These are phyloP conservation scores for Tapirus indicus DNA, from an alignment of 2,797 vertebrate species.

Conservation along the genomic window DNA sequence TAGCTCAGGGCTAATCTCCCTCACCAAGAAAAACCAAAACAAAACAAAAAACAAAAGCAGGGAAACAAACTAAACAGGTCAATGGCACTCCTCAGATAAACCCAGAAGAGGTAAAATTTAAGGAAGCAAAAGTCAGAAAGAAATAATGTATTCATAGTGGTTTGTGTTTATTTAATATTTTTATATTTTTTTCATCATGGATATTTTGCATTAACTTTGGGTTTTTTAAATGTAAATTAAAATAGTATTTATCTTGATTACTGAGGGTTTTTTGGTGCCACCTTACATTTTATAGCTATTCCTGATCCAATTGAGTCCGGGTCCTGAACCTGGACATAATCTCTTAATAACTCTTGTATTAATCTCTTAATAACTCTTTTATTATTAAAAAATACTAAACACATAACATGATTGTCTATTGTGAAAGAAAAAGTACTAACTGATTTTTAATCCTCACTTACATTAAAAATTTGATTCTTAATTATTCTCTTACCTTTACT, in stretches of 20 bases:
- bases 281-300: background rate
- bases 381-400: background rate
- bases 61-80: background rate
- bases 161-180: background rate
- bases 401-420: background rate
- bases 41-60: background rate
- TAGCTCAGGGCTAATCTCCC: no score
- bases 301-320: rapidly evolving
- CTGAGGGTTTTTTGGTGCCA: rapidly evolving
- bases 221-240: background rate
- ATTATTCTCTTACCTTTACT: background rate
- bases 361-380: background rate
- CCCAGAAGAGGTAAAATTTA: background rate
- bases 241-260: background rate
- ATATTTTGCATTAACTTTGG: background rate
- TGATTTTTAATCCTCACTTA: background rate
- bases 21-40: no score
- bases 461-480: background rate
- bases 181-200: background rate
- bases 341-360: background rate
- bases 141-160: background rate
- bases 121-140: background rate
- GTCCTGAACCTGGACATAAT: background rate
- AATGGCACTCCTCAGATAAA: no score
- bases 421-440: background rate